Conservation (phyloP, 2,113 vertebrate species). For the Xenopus tropicalis region UCB_Xtro_10.0 CM004450.2:90225001-90225500, state of each 20-base stretch:
- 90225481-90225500: neutral
- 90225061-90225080: too few relatives aligned
- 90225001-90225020: too few relatives aligned
- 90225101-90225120: neutral
- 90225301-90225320: neutral
- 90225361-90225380: conserved; percentile 20
- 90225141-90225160: neutral
- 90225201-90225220: conserved; percentile 15
- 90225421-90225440: conserved; percentile 6
- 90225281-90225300: conserved; percentile 16
- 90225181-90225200: conserved; percentile 8
- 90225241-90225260: conserved; percentile 12
- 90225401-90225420: conserved; percentile 10
- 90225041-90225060: too few relatives aligned
- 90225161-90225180: conserved; percentile 11
- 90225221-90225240: conserved; percentile 4
- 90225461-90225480: neutral
- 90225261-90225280: conserved; percentile 36
- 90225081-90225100: neutral
- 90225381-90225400: conserved; percentile 21
- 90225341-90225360: conserved; percentile 30
- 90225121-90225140: neutral
- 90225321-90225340: conserved; percentile 24
- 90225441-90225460: neutral
- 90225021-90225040: too few relatives aligned